Percentiles rank a stretch among this genome's conserved stretches.
These are phyloP conservation scores for Brassicogethes aeneus DNA, from an alignment of 2,888 invertebrate species.

Conservation along the genomic window DNA sequence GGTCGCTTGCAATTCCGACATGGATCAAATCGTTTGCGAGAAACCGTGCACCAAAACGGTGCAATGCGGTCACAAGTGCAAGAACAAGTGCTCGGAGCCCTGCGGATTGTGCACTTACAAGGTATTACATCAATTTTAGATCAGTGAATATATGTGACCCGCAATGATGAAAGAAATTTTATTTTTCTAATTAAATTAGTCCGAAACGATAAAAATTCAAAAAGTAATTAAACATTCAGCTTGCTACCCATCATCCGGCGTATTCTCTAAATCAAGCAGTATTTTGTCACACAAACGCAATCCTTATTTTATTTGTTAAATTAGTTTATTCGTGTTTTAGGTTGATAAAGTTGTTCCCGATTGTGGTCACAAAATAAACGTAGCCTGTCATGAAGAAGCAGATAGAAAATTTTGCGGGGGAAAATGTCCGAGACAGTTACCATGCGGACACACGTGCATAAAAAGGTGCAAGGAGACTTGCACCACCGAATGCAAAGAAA, in stretches of 20 bases:
- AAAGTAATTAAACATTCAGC: too few relatives aligned
- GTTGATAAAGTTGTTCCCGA: conserved; percentile 39
- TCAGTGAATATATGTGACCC: too few relatives aligned
- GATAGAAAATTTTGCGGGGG: conserved; percentile 33
- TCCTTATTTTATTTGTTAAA: too few relatives aligned
- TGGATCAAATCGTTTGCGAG: conserved; percentile 38
- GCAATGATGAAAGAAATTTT: too few relatives aligned
- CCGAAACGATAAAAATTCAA: too few relatives aligned
- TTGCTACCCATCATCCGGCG: conserved; percentile 10
- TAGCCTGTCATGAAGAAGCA: conserved; percentile 38
- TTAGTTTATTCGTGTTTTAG: too few relatives aligned
- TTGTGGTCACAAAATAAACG: conserved; percentile 40
- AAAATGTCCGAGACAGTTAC: conserved; percentile 41
- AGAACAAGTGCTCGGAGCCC: conserved; percentile 40
- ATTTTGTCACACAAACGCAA: too few relatives aligned
- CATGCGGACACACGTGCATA: conserved; percentile 46
- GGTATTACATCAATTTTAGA: too few relatives aligned
- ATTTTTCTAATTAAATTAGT: too few relatives aligned
- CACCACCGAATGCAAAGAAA: conserved; percentile 31
- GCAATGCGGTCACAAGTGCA: conserved; percentile 46
- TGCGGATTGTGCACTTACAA: conserved; percentile 43
- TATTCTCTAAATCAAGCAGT: conserved; percentile 4
- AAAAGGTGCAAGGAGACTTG: conserved; percentile 39
- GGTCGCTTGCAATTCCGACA: conserved; percentile 39
- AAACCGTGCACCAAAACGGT: conserved; percentile 43